Percentiles rank a stretch among this genome's conserved stretches.
These are phyloP conservation scores for Pseudoips prasinana DNA, from an alignment of 2,888 invertebrate genomes.

Conservation along the genomic window DNA sequence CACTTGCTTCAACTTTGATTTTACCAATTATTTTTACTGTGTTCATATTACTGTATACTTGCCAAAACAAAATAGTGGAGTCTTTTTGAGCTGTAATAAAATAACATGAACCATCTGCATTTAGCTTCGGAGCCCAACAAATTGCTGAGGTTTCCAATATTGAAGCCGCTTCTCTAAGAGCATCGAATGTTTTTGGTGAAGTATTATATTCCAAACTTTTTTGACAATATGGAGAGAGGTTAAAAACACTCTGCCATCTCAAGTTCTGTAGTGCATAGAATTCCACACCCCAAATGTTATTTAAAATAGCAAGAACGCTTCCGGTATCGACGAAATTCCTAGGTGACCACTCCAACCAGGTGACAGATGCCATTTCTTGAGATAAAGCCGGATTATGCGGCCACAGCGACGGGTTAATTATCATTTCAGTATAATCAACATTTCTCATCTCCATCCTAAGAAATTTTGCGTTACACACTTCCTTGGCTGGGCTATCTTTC, in stretches of 20 bases:
- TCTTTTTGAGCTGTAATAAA: slow-evolving; percentile 65
- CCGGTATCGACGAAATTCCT: slow-evolving; percentile 38
- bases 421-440: slow-evolving; percentile 55
- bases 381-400: slow-evolving; percentile 54
- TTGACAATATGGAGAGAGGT: slow-evolving; percentile 45
- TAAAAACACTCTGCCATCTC: slow-evolving; percentile 43
- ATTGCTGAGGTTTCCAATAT: slow-evolving; percentile 48
- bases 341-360: slow-evolving; percentile 58
- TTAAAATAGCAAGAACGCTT: slow-evolving; percentile 53
- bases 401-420: slow-evolving; percentile 60
- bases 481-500: slow-evolving; percentile 48
- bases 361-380: slow-evolving; percentile 48
- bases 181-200: slow-evolving; percentile 32
- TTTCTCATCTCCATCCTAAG: slow-evolving; percentile 45
- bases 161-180: slow-evolving; percentile 46
- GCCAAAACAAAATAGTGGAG: slow-evolving; percentile 56
- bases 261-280: slow-evolving; percentile 38
- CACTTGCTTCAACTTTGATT: slow-evolving; percentile 34
- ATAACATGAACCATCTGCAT: slow-evolving; percentile 44
- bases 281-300: slow-evolving; percentile 61
- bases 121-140: slow-evolving; percentile 52
- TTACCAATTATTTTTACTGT: slow-evolving; percentile 31
- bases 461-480: slow-evolving; percentile 42
- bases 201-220: slow-evolving; percentile 23
- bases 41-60: slow-evolving; percentile 27